Conservation (phyloP, 2,888 invertebrate genomes). For the Pediacus dermestoides region DNA sequence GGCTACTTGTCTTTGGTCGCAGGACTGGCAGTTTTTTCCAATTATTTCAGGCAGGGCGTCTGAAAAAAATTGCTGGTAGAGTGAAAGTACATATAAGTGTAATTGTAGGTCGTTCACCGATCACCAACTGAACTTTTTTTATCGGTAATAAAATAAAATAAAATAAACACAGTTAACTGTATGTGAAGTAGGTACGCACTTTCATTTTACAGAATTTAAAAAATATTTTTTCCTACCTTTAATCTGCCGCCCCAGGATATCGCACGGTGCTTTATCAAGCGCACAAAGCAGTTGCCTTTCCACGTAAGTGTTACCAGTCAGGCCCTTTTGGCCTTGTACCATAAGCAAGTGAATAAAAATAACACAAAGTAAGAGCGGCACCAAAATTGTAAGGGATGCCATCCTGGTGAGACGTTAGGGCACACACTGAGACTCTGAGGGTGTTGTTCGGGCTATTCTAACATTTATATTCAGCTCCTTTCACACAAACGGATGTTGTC, state of each 20-base stretch:
- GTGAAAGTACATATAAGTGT: conserved; percentile 1
- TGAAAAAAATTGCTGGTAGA: conserved; percentile 35
- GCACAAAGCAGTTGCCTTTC: conserved; percentile 57
- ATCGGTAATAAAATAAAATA: conserved; percentile 1
- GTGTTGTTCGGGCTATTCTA: neutral
- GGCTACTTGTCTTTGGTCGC: conserved; percentile 51
- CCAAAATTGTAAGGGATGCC: neutral
- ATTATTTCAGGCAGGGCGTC: conserved; percentile 57
- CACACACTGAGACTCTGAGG: conserved; percentile 6
- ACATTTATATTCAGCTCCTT: conserved; percentile 8
- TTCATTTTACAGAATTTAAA: conserved; percentile 6
- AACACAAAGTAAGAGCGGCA: too few species aligned
- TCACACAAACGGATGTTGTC: conserved; percentile 6
- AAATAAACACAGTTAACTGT: too few species aligned
- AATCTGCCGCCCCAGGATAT: conserved; percentile 58
- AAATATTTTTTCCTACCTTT: conserved; percentile 59
- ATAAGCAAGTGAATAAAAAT: conserved; percentile 8
- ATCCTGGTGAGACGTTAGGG: conserved; percentile 4
- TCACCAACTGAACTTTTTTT: neutral
- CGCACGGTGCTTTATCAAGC: conserved; percentile 57
- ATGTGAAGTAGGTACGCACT: too few species aligned
- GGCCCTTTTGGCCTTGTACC: conserved; percentile 26
- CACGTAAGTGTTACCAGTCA: conserved; percentile 36
- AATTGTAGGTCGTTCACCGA: conserved; percentile 1
- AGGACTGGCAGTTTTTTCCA: conserved; percentile 53